phyloP scores from a whole-genome alignment of 2,113 vertebrate genomes.

The Perca flavescens region DNA sequence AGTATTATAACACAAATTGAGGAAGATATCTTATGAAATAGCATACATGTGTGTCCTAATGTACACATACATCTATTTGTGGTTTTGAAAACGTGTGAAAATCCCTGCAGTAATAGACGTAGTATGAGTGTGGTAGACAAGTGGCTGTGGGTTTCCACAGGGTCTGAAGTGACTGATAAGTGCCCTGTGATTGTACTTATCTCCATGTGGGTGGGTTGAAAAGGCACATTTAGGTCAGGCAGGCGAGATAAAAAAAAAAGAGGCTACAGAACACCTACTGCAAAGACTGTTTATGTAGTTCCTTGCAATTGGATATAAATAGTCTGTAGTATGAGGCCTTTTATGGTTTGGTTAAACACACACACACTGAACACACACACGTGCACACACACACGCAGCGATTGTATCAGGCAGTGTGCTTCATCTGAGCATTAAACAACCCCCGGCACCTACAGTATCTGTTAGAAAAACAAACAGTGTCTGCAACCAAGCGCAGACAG shows the following conservation, averaged over 20 bases:
- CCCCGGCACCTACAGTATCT: constrained; percentile 38
- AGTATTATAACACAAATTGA: not conserved
- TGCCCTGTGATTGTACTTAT: constrained; percentile 69
- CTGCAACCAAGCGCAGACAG: constrained; percentile 30
- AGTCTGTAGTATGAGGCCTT: constrained; percentile 73
- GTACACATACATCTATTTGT: not conserved
- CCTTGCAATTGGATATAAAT: constrained; percentile 75
- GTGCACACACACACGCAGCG: constrained; percentile 48
- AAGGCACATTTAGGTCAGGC: constrained; percentile 54
- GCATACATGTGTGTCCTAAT: not conserved
- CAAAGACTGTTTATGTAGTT: constrained; percentile 76
- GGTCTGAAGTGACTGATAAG: constrained; percentile 68
- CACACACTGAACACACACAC: constrained; percentile 28
- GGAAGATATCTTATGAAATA: not conserved
- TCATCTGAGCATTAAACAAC: constrained; percentile 62
- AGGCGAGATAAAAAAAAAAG: constrained; percentile 29
- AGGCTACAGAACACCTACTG: constrained; percentile 56
- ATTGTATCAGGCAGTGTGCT: constrained; percentile 59
- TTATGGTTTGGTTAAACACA: constrained; percentile 55
- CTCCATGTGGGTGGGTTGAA: constrained; percentile 67
- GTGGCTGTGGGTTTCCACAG: constrained; percentile 58
- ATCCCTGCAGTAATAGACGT: not conserved
- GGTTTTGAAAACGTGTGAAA: not conserved
- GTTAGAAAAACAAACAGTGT: constrained; percentile 57
- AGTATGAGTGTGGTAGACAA: constrained; percentile 15